Evolutionary conservation across 1,140 invertebrate species (phyloP).

Genomic region (Listronotus bonariensis): DNA sequence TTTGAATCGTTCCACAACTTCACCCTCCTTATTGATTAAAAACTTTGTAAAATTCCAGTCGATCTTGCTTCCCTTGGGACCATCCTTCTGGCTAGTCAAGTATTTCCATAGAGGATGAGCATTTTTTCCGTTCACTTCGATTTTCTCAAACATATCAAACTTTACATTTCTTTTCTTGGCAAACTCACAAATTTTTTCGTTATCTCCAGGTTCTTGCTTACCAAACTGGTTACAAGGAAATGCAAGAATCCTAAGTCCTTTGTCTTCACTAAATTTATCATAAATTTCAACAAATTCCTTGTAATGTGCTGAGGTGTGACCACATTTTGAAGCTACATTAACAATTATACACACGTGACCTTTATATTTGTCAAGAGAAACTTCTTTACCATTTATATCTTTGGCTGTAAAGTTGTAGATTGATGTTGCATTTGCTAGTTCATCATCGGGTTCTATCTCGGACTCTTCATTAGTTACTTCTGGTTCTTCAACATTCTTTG

Average conservation of each 20-base stretch:
- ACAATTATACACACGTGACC: conserved; percentile 76
- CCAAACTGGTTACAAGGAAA: conserved; percentile 95
- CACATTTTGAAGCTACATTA: conserved; percentile 87
- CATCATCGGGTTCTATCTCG: neutral
- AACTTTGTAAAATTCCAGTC: conserved; percentile 99
- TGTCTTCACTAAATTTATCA: conserved; percentile 67
- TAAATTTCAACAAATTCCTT: conserved; percentile 73
- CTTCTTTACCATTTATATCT: conserved; percentile 73
- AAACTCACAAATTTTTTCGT: conserved; percentile 77
- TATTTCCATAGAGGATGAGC: conserved; percentile 87
- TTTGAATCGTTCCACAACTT: conserved; percentile 79
- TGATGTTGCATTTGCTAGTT: neutral
- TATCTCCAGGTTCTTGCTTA: conserved; percentile 76
- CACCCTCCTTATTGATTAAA: conserved; percentile 83
- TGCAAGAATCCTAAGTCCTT: conserved; percentile 76
- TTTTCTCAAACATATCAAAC: conserved; percentile 79
- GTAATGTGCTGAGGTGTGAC: conserved; percentile 79
- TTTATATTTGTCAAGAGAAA: conserved; percentile 73
- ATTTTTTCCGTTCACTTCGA: conserved; percentile 86
- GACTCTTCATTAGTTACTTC: no score
- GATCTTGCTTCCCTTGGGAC: conserved; percentile 73
- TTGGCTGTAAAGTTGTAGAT: conserved; percentile 77
- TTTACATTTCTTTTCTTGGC: conserved; percentile 69
- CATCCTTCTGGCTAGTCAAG: conserved; percentile 59
- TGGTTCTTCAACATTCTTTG: no score